Base-by-base conservation (phyloP, 2,888 invertebrate genomes). In the Perizoma flavofasciatum region DNA sequence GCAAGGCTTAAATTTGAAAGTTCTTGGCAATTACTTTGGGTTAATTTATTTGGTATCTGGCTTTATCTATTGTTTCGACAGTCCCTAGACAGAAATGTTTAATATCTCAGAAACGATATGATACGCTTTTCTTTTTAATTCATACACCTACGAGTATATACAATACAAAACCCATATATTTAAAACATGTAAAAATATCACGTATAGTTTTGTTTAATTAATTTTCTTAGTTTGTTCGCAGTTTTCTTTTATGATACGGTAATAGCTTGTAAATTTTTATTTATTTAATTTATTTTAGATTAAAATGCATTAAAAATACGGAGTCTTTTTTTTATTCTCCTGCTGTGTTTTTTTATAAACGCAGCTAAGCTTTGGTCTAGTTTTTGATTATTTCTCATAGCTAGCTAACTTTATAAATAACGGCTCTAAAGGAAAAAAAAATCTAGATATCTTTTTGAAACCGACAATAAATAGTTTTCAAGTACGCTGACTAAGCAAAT, bases 1-100 rank as follows among this genome's bases (percentile, higher is more conserved):
- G 59, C 59, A 59, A 56, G 52, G 40, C 32, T 41, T 44, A 35
- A 50, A 59, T 55, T 59, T 55, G 59, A 59, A 59, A 50, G 47
- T 33, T 55, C 43, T 50, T 45, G 9, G 6, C 4, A 35, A 10
- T 43, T 43, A 11, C 44, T 48, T 39, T 47, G n/a, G 47, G 44
- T 49, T 34, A 8, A 45, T 22, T 5, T n/a, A 33, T 43, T 37
- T 3, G 9, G 22, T 44, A 44, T 44, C 0, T 44, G 6, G 4
- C 22, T 44, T 44, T 22, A 11, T 5, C 5, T 44, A 9, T 9
- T 6, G 35, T 35, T 5, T 5, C 5, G 6, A 35, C 35, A 35
- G 35, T 35, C 5, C 35, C 35, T 5, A 35, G 5, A 35, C 6
- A 5, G 35, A 6, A 4, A 37, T 6, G 1, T 37, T 37, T 22